A percentile compares a stretch with the other conserved stretches of the same genome.
Evolutionary conservation across 1,140 invertebrate genomes (phyloP).

Genomic region (Macrocentrus cingulum): DNA sequence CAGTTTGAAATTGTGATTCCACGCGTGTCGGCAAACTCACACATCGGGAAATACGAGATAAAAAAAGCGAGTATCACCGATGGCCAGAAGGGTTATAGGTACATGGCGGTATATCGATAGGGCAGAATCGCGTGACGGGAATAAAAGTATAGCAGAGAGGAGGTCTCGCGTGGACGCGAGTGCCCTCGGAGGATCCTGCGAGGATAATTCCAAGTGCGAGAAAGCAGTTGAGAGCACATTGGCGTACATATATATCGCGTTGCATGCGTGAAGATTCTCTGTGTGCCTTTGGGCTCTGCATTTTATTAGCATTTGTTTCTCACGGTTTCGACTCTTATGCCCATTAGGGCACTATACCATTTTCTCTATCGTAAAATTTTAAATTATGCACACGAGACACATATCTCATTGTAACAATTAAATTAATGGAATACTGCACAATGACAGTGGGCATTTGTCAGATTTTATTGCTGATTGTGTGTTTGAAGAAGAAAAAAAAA

Average conservation of each 20-base stretch:
- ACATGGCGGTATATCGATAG: slow-evolving; percentile 13
- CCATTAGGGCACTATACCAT: not conserved
- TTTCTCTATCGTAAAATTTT: not conserved
- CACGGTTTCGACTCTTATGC: not conserved
- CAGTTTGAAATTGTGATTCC: slow-evolving; percentile 24
- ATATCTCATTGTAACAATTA: not conserved
- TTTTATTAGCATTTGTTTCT: not conserved
- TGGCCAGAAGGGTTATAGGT: slow-evolving; percentile 6
- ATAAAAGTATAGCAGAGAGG: slow-evolving; percentile 18
- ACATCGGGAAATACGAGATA: not conserved
- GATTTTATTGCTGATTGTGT: too few species aligned
- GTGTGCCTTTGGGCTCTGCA: not conserved
- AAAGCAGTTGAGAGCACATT: not conserved
- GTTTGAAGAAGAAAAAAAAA: not conserved
- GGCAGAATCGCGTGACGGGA: slow-evolving; percentile 22
- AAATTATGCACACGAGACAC: not conserved
- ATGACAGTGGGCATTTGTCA: too few species aligned
- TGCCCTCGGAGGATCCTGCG: not conserved
- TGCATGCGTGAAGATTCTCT: not conserved
- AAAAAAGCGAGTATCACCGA: not conserved
- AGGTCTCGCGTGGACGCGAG: not conserved
- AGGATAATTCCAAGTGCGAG: not conserved
- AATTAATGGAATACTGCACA: too few species aligned
- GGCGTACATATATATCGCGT: not conserved
- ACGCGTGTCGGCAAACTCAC: slow-evolving; percentile 14